phyloP scores from a whole-genome alignment of 2,797 vertebrate species.

The Novumbra hubbsi region DNA sequence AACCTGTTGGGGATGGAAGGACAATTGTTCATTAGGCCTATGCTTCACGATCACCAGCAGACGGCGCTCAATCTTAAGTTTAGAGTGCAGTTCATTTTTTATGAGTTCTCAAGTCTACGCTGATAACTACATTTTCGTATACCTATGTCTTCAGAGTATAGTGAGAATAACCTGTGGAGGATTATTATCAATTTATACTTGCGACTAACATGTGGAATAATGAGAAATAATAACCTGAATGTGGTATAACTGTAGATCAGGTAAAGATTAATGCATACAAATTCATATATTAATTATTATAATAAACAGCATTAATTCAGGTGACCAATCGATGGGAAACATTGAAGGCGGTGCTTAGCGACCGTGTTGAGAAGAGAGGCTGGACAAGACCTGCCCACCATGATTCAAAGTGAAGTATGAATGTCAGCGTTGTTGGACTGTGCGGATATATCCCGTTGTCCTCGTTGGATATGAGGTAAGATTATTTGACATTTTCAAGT shows the following conservation, averaged over 20 bases:
- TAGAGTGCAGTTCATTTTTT: background rate
- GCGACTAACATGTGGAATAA: background rate
- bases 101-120: background rate
- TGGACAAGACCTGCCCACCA: background rate
- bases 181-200: background rate
- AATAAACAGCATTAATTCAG: background rate
- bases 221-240: background rate
- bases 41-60: background rate
- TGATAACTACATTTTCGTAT: too few relatives aligned
- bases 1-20: too few relatives aligned
- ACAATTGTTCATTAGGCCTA: background rate
- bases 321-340: background rate
- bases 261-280: background rate
- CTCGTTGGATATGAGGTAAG: background rate
- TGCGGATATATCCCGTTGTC: conserved; percentile 2
- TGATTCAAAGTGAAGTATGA: background rate
- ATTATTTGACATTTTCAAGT: background rate
- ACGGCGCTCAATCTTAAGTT: background rate
- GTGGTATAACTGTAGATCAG: background rate
- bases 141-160: background rate
- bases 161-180: background rate
- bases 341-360: background rate
- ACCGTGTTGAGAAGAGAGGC: background rate
- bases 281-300: background rate
- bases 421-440: background rate